Evolutionary conservation across 2,113 vertebrate species (phyloP).

Genomic region (Sceloporus undulatus): DNA sequence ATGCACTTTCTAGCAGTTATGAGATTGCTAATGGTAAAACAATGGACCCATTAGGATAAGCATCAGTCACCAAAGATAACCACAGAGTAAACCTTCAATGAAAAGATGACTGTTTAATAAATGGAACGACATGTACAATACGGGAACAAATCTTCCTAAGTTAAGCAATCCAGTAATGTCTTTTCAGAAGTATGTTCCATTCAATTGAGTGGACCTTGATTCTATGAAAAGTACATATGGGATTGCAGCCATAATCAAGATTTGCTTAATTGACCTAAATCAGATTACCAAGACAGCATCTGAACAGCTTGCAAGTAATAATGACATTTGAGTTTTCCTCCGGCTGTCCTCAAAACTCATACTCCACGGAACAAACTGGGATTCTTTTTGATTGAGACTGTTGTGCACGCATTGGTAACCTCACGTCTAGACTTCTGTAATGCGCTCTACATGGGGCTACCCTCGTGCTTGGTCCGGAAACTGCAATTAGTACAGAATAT

Average conservation of each 20-base stretch:
- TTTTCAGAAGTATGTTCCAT: not conserved
- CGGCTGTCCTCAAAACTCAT: not conserved
- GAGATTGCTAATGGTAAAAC: conserved; percentile 60
- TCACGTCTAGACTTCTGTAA: no score
- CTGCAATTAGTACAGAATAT: no score
- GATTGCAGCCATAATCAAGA: not conserved
- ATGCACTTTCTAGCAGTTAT: conserved; percentile 57
- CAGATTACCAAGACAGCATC: not conserved
- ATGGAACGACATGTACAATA: conserved; percentile 52
- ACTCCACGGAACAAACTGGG: not conserved
- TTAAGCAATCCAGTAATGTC: not conserved
- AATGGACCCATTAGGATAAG: conserved; percentile 62
- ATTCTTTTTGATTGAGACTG: not conserved
- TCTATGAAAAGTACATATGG: not conserved
- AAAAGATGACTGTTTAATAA: conserved; percentile 70
- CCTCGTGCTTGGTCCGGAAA: no score
- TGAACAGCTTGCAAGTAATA: not conserved
- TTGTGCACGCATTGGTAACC: no score
- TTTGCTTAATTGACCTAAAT: not conserved
- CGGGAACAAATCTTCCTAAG: not conserved
- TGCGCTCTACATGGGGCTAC: no score
- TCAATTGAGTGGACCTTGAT: not conserved
- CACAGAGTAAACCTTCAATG: conserved; percentile 60
- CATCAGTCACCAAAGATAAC: conserved; percentile 55
- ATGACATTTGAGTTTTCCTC: not conserved